A percentile compares a stretch with the other conserved stretches of the same genome.
Conservation (phyloP, 2,797 vertebrate genomes). For the Sternotherus odoratus region DNA sequence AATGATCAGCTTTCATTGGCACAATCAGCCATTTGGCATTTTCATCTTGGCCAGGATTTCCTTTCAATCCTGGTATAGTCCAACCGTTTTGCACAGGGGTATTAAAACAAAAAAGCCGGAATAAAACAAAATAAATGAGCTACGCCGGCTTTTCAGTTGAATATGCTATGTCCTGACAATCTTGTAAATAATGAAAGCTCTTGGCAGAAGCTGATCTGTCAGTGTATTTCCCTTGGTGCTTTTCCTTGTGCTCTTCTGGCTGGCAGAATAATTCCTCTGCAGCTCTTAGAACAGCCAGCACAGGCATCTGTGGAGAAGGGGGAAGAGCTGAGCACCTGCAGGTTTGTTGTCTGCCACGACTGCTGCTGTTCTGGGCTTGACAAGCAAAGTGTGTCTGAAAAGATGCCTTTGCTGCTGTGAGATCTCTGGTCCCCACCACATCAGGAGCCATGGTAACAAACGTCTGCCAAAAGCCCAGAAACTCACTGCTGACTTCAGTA, state of each 20-base stretch:
- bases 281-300: neutral
- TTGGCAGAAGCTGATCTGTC: neutral
- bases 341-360: neutral
- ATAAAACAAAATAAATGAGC: neutral
- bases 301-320: neutral
- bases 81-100: slow-evolving; percentile 21
- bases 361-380: neutral
- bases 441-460: neutral
- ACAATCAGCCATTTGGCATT: slow-evolving; percentile 53
- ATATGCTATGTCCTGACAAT: slow-evolving; percentile 12
- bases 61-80: neutral
- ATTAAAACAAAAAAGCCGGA: slow-evolving; percentile 17
- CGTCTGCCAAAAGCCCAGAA: slow-evolving; percentile 28
- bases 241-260: neutral
- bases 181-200: neutral
- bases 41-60: slow-evolving; percentile 32
- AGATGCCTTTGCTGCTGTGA: neutral
- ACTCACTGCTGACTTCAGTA: neutral
- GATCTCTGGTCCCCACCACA: neutral
- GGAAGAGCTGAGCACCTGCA: neutral
- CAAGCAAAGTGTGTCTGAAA: neutral
- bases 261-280: slow-evolving; percentile 3
- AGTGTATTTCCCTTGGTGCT: slow-evolving; percentile 16
- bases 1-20: slow-evolving; percentile 44
- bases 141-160: neutral